Base-by-base conservation (phyloP, 2,113 vertebrate species). In the Smithornis capensis region DNA sequence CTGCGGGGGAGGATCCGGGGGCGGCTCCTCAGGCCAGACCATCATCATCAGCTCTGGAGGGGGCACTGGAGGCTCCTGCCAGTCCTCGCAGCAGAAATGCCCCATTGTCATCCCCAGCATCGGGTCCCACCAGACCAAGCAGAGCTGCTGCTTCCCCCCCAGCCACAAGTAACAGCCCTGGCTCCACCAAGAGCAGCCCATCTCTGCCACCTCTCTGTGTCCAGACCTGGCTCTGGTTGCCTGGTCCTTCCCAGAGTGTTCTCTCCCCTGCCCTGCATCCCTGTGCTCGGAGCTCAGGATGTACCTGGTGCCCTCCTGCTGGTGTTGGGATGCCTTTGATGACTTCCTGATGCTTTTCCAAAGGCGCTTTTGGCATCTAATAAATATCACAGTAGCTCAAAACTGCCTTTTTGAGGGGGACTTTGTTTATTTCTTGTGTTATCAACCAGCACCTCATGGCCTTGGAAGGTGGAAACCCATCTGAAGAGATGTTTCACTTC, bases 31-130 rank as follows among this genome's bases (percentile, higher is more conserved):
- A 0, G 89, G 73, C 37, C 89, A 90, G 35, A 23, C 55, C 11
- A 35, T 94, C 80, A 85, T 92, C 79, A 55, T 82, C 90, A 57
- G 90, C 82, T 95, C 94, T 1, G 95, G 93, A 28, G 68, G 88
- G 1, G 52, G 83, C 3, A 1, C 79, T 0, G 59, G 79, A 14
- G 88, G 74, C 0, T 90, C 35, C 55, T 52, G 9, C 7, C 94
- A 96, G 1, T 90, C 40, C 59, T n/a, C 12, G 6, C 94, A 96
- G 79, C 94, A 90, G 42, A 95, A 96, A 7, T 88, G 89, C 35
- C 94, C 95, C n/a, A 5, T 86, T 7, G 63, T 59, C 23, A 4
- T 95, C 50, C 94, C 95, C 47, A 13, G 16, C 16, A 14, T 92
- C 0, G 3, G 17, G 35, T 68, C 79, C 52, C 92, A 96, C 7